Evolutionary conservation across 2,113 vertebrate genomes (phyloP).

Genomic region (Cyanistes caeruleus): DNA sequence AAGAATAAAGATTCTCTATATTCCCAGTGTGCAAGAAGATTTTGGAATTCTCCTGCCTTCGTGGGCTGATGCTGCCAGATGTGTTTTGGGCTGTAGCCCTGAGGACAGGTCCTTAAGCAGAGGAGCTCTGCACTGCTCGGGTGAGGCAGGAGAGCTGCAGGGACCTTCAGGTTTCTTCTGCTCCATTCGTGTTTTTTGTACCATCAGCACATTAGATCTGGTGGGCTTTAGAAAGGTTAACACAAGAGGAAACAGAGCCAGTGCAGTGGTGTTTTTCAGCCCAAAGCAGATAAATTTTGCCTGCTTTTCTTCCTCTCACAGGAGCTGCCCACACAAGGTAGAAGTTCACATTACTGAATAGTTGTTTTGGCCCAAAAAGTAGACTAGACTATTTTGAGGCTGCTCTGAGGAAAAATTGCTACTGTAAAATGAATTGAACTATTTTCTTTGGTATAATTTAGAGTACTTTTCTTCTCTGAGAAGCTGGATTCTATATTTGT

Average conservation of each 20-base stretch:
- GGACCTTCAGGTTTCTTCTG: not conserved
- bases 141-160: not conserved
- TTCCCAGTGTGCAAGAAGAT: not conserved
- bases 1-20: not conserved
- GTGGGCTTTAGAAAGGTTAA: not conserved
- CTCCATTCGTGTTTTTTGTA: not conserved
- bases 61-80: not conserved
- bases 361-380: not conserved
- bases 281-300: not conserved
- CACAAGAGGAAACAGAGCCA: not conserved
- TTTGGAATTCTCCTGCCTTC: not conserved
- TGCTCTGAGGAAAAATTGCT: not conserved
- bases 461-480: not conserved
- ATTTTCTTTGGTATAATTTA: not conserved
- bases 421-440: not conserved
- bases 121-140: not conserved
- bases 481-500: not conserved
- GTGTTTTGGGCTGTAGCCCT: not conserved
- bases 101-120: not conserved
- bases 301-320: not conserved
- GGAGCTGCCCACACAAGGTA: not conserved
- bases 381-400: not conserved
- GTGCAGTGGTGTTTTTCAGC: not conserved
- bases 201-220: too few relatives aligned
- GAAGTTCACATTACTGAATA: not conserved